Evolutionary conservation across 2,113 vertebrate genomes (phyloP).

Genomic region (Rhinolophus sinicus): DNA sequence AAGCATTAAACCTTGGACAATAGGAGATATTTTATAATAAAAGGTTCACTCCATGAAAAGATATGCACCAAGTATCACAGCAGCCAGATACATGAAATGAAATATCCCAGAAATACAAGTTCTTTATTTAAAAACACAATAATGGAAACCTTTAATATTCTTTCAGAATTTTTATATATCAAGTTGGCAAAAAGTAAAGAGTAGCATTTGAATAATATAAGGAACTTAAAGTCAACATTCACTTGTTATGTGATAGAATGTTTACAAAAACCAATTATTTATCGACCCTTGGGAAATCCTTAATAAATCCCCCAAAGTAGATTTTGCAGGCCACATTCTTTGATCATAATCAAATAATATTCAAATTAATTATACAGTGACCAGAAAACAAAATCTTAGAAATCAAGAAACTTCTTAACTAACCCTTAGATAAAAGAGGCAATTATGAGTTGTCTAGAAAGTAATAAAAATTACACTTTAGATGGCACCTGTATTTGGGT

Average conservation of each 20-base stretch:
- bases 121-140: neutral
- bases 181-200: neutral
- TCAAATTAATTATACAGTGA: neutral
- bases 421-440: neutral
- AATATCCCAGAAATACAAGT: neutral
- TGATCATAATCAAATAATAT: constrained; percentile 26
- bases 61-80: neutral
- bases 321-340: neutral
- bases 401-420: constrained; percentile 21
- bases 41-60: neutral
- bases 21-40: neutral
- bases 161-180: constrained; percentile 16
- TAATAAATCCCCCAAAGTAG: neutral
- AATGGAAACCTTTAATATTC: neutral
- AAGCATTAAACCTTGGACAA: neutral
- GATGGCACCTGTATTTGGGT: neutral
- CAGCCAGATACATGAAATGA: neutral
- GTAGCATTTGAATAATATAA: neutral
- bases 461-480: constrained; percentile 5
- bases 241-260: neutral
- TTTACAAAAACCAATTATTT: neutral
- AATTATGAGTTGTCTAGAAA: neutral
- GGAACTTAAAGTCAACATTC: neutral
- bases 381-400: neutral
- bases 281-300: neutral